Percentiles rank a stretch among this genome's conserved stretches.
Evolutionary conservation across 2,888 invertebrate genomes (phyloP).

Genomic region (Bugula neritina): DNA sequence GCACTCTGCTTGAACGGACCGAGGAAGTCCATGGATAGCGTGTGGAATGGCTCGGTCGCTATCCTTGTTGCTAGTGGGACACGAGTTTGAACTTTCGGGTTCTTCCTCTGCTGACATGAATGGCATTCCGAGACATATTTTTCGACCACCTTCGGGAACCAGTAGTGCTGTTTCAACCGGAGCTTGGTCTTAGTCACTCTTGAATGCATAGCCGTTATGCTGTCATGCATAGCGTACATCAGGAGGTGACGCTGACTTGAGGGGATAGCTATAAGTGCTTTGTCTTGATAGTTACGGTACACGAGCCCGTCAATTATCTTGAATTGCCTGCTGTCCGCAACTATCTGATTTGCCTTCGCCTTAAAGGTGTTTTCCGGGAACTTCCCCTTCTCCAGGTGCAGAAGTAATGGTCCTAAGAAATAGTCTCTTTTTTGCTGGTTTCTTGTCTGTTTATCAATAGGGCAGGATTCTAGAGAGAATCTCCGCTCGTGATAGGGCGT

Average conservation of each 20-base stretch:
- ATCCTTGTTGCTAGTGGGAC: background rate
- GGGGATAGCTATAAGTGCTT: background rate
- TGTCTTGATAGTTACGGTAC: background rate
- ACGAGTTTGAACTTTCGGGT: background rate
- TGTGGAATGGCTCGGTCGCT: background rate
- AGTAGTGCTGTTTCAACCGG: background rate
- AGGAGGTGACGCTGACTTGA: background rate
- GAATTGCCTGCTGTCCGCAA: background rate
- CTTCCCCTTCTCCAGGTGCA: background rate
- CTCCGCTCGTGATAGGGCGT: background rate
- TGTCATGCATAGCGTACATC: background rate
- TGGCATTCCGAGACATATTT: background rate
- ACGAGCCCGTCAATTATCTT: background rate
- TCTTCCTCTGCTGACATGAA: background rate
- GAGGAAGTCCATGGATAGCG: background rate
- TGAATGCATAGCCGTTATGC: background rate
- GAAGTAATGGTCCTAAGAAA: background rate
- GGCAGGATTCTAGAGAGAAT: background rate
- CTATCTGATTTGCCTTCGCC: background rate
- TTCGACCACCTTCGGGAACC: background rate
- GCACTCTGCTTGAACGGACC: background rate
- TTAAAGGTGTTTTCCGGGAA: background rate
- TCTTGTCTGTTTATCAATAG: background rate
- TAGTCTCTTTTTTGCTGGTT: background rate
- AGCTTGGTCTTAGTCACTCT: background rate